Base-by-base conservation (phyloP, 1,140 invertebrate genomes). In the Temnothorax curvispinosus region DNA sequence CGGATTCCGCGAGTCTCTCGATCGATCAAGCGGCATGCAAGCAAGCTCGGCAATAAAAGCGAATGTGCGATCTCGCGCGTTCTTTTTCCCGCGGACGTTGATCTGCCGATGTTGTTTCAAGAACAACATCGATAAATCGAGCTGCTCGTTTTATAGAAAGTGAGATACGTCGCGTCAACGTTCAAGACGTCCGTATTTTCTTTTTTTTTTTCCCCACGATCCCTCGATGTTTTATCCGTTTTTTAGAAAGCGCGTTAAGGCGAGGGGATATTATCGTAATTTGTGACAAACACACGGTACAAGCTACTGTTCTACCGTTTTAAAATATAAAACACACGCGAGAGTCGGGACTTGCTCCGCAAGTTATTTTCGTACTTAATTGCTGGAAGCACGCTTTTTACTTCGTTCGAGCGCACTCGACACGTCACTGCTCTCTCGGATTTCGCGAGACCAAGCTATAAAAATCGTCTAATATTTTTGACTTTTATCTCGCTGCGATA, bases 101-200 rank as follows among this genome's bases (percentile, higher is more conserved):
- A 71, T 58, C 78, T 74, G 32, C 44, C 27, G 35, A 27, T 62
- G 76, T 78, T 21, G 35, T 44, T 58, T 44, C 27, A 41, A 52
- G 65, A 74, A 56, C 54, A 72, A 21, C 54, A n/a, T 60, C 80
- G 13, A 38, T 74, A 75, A 72, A 72, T 60, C 18, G 32, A 41
- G n/a, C 15, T 81, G 52, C 27, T 82, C 41, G 67, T 82, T 82
- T 82, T 82, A 58, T 82, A 58, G 80, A 82, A 82, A 82, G 80
- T 32, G 80, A 60, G 18, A 82, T 27, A 60, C 38, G 18, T 2
- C 52, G 27, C 44, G 9, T 9, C 54, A 58, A 56, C 21, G 52
- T 47, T 81, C 32, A 71, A 72, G 32, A 72, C 18, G 38, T 47
- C 0, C 4, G 41, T 18, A 47, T 35, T 47, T 60, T 47, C 13